These are phyloP conservation scores for Frankliniella fusca DNA, from an alignment of 2,888 invertebrate species.

Conservation along the genomic window DNA sequence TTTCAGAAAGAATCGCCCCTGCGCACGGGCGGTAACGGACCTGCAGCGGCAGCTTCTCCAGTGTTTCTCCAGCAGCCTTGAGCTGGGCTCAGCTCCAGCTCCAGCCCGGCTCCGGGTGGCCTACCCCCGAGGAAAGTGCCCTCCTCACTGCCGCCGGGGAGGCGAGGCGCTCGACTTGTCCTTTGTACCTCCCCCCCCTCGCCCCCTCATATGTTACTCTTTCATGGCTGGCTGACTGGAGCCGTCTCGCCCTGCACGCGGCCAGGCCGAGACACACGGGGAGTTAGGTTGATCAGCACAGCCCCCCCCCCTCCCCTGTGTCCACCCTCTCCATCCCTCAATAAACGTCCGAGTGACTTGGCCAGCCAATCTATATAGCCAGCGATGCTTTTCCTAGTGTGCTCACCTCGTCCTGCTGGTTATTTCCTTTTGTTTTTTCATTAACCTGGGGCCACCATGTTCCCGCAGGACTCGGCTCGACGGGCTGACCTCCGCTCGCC, in stretches of 20 bases:
- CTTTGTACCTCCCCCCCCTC: background rate
- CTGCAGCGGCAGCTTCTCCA: background rate
- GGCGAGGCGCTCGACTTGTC: background rate
- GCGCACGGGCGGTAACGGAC: background rate
- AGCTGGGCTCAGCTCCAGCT: background rate
- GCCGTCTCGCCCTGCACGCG: no score
- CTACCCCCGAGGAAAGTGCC: background rate
- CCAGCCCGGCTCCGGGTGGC: background rate
- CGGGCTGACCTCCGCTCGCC: no score
- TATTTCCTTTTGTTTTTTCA: background rate
- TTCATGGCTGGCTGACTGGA: background rate
- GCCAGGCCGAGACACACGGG: no score
- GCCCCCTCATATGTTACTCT: background rate
- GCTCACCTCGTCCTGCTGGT: background rate
- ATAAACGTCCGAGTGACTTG: background rate
- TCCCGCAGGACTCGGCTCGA: no score
- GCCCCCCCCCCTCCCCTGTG: no score
- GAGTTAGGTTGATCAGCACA: no score
- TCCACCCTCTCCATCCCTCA: background rate
- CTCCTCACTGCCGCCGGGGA: background rate
- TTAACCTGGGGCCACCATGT: no score
- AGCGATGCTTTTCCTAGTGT: background rate
- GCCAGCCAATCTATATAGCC: background rate
- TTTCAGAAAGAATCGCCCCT: constrained; percentile 4
- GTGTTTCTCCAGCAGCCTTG: background rate